Base-by-base conservation (phyloP, 2,797 vertebrate species). In the Falco peregrinus region DNA sequence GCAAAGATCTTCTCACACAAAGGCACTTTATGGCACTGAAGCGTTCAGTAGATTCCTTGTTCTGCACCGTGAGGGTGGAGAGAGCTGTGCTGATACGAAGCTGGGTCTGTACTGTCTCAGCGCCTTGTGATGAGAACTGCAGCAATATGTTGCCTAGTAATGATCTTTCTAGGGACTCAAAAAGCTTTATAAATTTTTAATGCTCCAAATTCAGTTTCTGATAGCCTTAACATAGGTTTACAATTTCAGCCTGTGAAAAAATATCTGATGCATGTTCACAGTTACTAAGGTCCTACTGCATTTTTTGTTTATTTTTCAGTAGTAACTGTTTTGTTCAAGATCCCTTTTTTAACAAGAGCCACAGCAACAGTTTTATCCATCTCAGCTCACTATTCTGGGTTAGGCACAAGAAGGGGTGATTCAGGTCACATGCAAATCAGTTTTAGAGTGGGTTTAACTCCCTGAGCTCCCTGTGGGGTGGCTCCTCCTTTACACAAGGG, bases 181-280 rank as follows among this genome's bases (percentile, higher is more conserved):
- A 89, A 93, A 59, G 57, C 80, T 93, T 94, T 68, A 84, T 94
- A 69, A 73, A 97, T 95, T 93, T 96, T 93, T 97, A 87, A 97
- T 93, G 87, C 65, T 85, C 41, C 92, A 90, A 93, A 84, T 89
- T 90, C 3, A 0, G 84, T 83, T 93, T 93, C 94, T 93, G 86
- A 79, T 95, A 79, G 87, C 67, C 59, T 92, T 70, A 77, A 86
- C 82, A 94, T 53, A 80, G 69, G 93, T 89, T 80, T 92, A 54
- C 6, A 0, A 45, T 89, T 94, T 75, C 81, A 87, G 20, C 43
- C 69, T 67, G 57, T 83, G 67, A 88, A 96, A 68, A 10, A 73
- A 71, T 47, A 86, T 56, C 87, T 69, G 50, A 20, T 29, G 21
- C 29, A 14, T 45, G 35, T 71, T 94, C 67, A 59, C 74, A 43